Base-by-base conservation (phyloP, 2,888 invertebrate species). In the Embidobia sp. region DNA sequence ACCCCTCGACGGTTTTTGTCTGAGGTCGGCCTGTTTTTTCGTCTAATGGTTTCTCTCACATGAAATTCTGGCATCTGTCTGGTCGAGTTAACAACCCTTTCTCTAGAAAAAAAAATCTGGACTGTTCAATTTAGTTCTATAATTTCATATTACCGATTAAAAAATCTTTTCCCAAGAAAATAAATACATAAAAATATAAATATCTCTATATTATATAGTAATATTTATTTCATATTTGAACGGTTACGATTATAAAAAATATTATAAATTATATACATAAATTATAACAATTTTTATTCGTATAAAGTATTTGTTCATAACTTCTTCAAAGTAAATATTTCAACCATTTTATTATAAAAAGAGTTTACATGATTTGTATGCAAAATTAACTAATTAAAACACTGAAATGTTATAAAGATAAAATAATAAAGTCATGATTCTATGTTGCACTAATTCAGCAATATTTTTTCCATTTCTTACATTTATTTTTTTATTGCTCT, bases 11-110 rank as follows among this genome's bases (percentile, higher is more conserved):
- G 81, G 78, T 78, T 85, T 85, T 86, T 86, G 86, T 86, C 87
- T 83, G 84, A 84, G 85, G 85, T 85, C 81, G 76, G 83, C 80
- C 74, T 77, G 74, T 75, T 79, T 77, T 72, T 82, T 80, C 81
- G 78, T 82, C 84, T 86, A 87, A 87, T 87, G 81, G 84, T 86
- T 85, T 63, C 67, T 73, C 85, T 86, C 86, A 85, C 85, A 85
- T 85, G 85, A 83, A 81, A 74, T 80, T 51, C 78, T 48, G 74
- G 74, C 79, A 83, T 81, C 81, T 61, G 72, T 61, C 74, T 57
- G 13, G 22, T 51, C 26, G 49, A 48, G 59, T 75, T 80, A 80
- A 77, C 80, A 85, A 81, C 81, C 82, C 83, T 81, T 84, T 83
- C n/a, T 79, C 57, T 35, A 10, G 4, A 15, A 40, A 48, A 73